Conservation (phyloP, 2,113 vertebrate species). For the Cryptotis parvus region DNA sequence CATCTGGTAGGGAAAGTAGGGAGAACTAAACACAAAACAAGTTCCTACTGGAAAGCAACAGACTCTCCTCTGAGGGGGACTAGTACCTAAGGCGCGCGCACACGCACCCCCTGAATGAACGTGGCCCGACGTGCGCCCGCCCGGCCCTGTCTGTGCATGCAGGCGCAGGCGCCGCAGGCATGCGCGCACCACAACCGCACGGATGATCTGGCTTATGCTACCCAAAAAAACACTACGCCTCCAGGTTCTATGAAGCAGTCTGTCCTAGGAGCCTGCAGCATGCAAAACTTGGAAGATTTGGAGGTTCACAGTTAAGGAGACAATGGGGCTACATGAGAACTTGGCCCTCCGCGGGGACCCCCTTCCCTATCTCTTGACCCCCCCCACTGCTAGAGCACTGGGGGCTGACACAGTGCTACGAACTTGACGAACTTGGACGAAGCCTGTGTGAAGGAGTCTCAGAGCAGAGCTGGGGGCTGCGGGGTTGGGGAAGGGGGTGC, state of each 20-base stretch:
- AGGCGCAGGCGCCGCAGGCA: slow-evolving; percentile 56
- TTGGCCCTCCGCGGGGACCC: slow-evolving; percentile 71
- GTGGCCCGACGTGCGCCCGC: no score
- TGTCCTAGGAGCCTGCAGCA: slow-evolving; percentile 85
- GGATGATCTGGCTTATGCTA: slow-evolving; percentile 82
- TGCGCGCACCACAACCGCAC: slow-evolving; percentile 35
- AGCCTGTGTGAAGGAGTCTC: slow-evolving; percentile 57
- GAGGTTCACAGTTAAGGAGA: slow-evolving; percentile 86
- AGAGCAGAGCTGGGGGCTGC: slow-evolving; percentile 28
- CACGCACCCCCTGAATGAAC: no score
- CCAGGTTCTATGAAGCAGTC: slow-evolving; percentile 83
- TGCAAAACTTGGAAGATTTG: slow-evolving; percentile 87
- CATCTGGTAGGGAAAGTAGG: slow-evolving; percentile 72
- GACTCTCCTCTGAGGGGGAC: slow-evolving; percentile 80
- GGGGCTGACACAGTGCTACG: slow-evolving; percentile 50
- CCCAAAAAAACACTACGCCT: slow-evolving; percentile 82
- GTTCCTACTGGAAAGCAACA: slow-evolving; percentile 84
- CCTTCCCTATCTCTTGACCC: no score
- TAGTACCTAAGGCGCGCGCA: not conserved
- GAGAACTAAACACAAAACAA: slow-evolving; percentile 84
- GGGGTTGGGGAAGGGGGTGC: not conserved
- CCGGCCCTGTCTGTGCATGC: slow-evolving; percentile 57
- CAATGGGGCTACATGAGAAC: slow-evolving; percentile 69
- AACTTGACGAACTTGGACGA: not conserved
- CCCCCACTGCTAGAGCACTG: slow-evolving; percentile 62